These are phyloP conservation scores for Sula dactylatra DNA, from an alignment of 2,113 vertebrate species.

Conservation along the genomic window DNA sequence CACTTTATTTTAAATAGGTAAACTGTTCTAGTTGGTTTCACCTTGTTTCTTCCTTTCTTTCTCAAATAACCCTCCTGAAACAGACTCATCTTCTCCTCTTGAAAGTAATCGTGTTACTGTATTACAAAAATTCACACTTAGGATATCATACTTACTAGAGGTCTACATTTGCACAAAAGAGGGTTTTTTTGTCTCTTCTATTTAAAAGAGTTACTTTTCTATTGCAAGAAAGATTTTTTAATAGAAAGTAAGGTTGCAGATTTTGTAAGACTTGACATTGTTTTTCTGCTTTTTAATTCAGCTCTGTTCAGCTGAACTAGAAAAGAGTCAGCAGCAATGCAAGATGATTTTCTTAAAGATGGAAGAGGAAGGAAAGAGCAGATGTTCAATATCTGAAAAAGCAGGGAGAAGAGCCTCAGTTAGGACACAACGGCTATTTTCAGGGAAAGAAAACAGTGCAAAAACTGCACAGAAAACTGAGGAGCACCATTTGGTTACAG, in stretches of 20 bases:
- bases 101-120: background rate
- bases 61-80: background rate
- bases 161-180: background rate
- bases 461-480: background rate
- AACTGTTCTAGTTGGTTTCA: background rate
- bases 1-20: background rate
- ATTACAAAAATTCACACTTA: background rate
- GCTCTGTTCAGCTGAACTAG: background rate
- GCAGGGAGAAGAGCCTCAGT: background rate
- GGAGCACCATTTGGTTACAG: background rate
- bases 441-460: background rate
- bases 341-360: background rate
- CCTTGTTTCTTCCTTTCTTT: background rate
- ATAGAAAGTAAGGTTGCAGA: background rate
- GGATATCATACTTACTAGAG: background rate
- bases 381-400: background rate
- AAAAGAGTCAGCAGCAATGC: background rate
- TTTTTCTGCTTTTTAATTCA: background rate
- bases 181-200: background rate
- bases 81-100: background rate
- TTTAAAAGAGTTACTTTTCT: background rate
- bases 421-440: background rate
- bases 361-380: background rate
- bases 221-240: background rate
- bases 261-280: background rate